Percentiles rank a stretch among this genome's conserved stretches.
These are phyloP conservation scores for Mus minutoides DNA, from an alignment of 2,797 vertebrate species.

Conservation along the genomic window DNA sequence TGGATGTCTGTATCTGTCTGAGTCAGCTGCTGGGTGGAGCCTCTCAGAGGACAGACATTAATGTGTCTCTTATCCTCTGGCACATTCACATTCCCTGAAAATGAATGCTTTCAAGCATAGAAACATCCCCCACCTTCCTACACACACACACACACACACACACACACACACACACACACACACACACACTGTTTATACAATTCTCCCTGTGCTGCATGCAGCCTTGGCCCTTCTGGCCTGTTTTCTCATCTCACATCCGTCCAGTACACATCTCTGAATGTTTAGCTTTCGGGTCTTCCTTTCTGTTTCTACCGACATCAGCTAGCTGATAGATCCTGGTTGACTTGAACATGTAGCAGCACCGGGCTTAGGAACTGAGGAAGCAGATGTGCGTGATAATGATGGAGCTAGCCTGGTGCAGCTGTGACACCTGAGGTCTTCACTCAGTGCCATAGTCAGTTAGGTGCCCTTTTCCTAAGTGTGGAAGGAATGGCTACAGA, in stretches of 20 bases:
- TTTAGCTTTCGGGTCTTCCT: neutral
- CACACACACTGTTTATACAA: neutral
- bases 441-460: constrained; percentile 4
- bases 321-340: constrained; percentile 15
- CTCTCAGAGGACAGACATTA: neutral
- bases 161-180: neutral
- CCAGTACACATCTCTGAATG: neutral
- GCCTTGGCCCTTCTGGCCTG: neutral
- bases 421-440: neutral
- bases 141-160: neutral
- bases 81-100: constrained; percentile 5
- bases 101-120: constrained; percentile 25
- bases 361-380: neutral
- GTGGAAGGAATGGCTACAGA: constrained; percentile 37
- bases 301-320: constrained; percentile 20
- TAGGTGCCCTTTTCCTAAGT: constrained; percentile 7
- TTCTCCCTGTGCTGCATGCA: constrained; percentile 5
- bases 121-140: neutral
- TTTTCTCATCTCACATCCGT: constrained; percentile 23
- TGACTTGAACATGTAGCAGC: neutral
- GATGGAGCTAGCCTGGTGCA: neutral
- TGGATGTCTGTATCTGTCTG: neutral
- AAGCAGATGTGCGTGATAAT: neutral
- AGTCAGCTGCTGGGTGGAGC: neutral
- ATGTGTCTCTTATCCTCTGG: neutral